These are phyloP conservation scores for Oxystoma pomonae DNA, from an alignment of 2,888 invertebrate genomes.

Conservation along the genomic window DNA sequence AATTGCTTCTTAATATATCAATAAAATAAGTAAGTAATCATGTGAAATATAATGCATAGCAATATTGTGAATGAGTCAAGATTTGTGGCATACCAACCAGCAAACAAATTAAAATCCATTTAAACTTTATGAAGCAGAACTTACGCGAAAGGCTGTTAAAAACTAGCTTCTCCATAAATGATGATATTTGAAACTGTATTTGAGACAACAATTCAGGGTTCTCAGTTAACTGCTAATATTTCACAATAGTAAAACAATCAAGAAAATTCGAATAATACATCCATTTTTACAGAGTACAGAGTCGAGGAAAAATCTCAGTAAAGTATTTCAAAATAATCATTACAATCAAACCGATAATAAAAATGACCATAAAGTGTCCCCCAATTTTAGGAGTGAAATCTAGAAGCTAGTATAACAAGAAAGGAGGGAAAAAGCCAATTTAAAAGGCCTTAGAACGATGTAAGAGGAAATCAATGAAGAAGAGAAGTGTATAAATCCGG, in stretches of 20 bases:
- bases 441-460: background rate
- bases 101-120: background rate
- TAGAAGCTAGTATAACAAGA: background rate
- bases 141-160: too few species aligned
- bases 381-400: background rate
- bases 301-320: too few species aligned
- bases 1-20: too few species aligned
- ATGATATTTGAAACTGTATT: background rate
- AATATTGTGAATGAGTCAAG: background rate
- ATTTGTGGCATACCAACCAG: background rate
- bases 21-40: too few species aligned
- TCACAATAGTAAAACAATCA: too few species aligned
- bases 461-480: background rate
- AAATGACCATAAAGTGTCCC: background rate
- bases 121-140: background rate
- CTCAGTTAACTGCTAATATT: too few species aligned
- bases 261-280: too few species aligned
- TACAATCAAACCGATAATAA: background rate
- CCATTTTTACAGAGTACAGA: too few species aligned
- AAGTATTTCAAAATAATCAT: too few species aligned
- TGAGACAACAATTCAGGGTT: too few species aligned
- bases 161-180: background rate
- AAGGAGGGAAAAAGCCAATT: background rate
- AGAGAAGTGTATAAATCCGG: conserved; percentile 1
- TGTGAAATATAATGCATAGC: background rate